Percentiles rank a stretch among this genome's conserved stretches.
These are phyloP conservation scores for Drosophila pullipes DNA, from an alignment of 2,888 invertebrate genomes.

Conservation along the genomic window DNA sequence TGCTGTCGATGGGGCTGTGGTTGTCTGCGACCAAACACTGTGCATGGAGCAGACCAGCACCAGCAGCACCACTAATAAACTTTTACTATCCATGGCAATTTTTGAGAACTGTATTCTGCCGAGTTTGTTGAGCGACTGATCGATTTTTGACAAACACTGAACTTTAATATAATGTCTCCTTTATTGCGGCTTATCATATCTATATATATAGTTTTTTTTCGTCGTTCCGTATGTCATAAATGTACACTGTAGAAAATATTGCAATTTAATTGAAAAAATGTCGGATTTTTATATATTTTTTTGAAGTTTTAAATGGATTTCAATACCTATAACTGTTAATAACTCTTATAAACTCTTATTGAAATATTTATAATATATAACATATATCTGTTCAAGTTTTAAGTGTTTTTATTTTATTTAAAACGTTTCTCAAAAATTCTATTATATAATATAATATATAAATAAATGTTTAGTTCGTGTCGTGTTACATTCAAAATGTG, in stretches of 20 bases:
- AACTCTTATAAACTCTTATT: neutral
- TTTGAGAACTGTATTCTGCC: neutral
- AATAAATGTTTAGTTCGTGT: neutral
- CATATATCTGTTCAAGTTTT: no score
- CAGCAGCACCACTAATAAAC: conserved; percentile 14
- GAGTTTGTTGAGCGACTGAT: conserved; percentile 24
- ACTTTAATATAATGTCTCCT: conserved; percentile 23
- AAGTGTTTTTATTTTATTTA: neutral
- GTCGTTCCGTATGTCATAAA: neutral
- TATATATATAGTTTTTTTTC: neutral
- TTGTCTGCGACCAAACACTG: conserved; percentile 13
- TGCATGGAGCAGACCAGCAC: conserved; percentile 24
- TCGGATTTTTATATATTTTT: neutral
- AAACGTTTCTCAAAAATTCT: neutral
- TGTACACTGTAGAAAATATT: conserved; percentile 8
- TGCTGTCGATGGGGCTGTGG: neutral
- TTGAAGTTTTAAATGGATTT: neutral
- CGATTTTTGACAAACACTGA: no score
- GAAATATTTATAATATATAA: neutral
- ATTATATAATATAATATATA: neutral
- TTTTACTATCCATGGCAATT: conserved; percentile 20
- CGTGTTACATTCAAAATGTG: neutral
- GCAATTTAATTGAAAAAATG: neutral
- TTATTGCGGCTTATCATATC: conserved; percentile 14
- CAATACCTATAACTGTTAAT: neutral